Conservation (phyloP, 2,888 invertebrate genomes). For the Drosophila neotestacea region DNA sequence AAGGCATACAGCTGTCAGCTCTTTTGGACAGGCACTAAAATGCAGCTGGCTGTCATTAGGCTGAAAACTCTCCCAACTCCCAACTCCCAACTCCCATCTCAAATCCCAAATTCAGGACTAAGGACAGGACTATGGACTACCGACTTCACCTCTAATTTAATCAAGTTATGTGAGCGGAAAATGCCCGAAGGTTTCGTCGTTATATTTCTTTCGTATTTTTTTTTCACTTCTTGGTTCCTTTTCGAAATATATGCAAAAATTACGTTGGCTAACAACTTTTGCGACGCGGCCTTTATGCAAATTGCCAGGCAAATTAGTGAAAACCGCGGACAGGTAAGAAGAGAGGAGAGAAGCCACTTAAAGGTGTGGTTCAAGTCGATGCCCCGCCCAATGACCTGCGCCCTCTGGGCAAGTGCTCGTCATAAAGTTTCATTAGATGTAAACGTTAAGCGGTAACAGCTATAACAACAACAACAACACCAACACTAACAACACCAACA, state of each 20-base stretch:
- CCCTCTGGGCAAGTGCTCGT: constrained; percentile 63
- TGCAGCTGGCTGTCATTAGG: constrained; percentile 70
- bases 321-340: constrained; percentile 51
- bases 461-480: constrained; percentile 33
- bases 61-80: background rate
- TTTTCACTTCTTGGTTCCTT: constrained; percentile 17
- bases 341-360: constrained; percentile 24
- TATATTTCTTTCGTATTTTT: constrained; percentile 8
- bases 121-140: background rate
- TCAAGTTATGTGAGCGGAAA: constrained; percentile 55
- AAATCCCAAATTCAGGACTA: no score
- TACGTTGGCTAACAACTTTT: constrained; percentile 75
- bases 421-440: constrained; percentile 78
- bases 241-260: constrained; percentile 64
- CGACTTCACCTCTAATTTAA: constrained; percentile 59
- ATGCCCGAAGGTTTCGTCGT: constrained; percentile 20
- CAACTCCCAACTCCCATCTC: no score
- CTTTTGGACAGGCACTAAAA: constrained; percentile 61
- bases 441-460: constrained; percentile 59
- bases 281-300: constrained; percentile 74
- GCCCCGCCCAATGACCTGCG: constrained; percentile 41
- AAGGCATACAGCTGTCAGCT: constrained; percentile 62
- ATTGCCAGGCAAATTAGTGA: constrained; percentile 78
- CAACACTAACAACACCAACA: constrained; percentile 15
- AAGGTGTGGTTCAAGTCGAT: constrained; percentile 55